Evolutionary conservation across 2,113 vertebrate genomes (phyloP).

Genomic region (Picathartes gymnocephalus): DNA sequence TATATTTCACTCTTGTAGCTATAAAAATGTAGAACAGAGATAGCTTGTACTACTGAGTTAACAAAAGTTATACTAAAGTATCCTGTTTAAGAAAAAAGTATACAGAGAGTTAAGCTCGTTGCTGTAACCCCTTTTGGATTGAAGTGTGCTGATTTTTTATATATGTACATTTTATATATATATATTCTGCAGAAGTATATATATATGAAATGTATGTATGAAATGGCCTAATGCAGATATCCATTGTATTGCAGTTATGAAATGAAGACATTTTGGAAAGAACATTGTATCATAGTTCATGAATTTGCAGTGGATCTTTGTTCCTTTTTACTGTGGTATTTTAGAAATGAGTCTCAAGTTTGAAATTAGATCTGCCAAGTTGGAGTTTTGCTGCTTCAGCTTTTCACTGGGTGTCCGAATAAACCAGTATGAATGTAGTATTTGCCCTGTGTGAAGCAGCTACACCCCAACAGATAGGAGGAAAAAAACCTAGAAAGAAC

Average conservation of each 20-base stretch:
- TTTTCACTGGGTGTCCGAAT: slow-evolving; percentile 82
- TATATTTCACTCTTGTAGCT: slow-evolving; percentile 89
- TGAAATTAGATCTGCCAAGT: slow-evolving; percentile 81
- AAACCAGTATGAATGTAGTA: slow-evolving; percentile 93
- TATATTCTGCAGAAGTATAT: slow-evolving; percentile 30
- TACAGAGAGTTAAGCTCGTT: slow-evolving; percentile 83
- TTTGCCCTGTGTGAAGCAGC: slow-evolving; percentile 77
- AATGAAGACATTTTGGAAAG: slow-evolving; percentile 76
- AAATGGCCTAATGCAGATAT: slow-evolving; percentile 79
- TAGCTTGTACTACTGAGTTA: slow-evolving; percentile 91
- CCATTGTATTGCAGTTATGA: slow-evolving; percentile 79
- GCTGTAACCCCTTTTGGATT: slow-evolving; percentile 83
- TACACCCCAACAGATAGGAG: slow-evolving; percentile 77
- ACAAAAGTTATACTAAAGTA: slow-evolving; percentile 83
- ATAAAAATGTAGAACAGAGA: slow-evolving; percentile 85
- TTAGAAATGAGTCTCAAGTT: slow-evolving; percentile 84
- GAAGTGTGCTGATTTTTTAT: slow-evolving; percentile 76
- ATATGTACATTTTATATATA: slow-evolving; percentile 57
- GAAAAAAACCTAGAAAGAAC: slow-evolving; percentile 78
- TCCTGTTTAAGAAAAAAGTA: slow-evolving; percentile 75
- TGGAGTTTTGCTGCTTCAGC: slow-evolving; percentile 82
- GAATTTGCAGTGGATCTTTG: slow-evolving; percentile 86
- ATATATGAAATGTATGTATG: slow-evolving; percentile 63
- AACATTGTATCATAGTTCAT: slow-evolving; percentile 89
- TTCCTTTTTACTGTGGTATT: slow-evolving; percentile 91